Evolutionary conservation across 2,797 vertebrate genomes (phyloP).

Genomic region (Falco biarmicus): DNA sequence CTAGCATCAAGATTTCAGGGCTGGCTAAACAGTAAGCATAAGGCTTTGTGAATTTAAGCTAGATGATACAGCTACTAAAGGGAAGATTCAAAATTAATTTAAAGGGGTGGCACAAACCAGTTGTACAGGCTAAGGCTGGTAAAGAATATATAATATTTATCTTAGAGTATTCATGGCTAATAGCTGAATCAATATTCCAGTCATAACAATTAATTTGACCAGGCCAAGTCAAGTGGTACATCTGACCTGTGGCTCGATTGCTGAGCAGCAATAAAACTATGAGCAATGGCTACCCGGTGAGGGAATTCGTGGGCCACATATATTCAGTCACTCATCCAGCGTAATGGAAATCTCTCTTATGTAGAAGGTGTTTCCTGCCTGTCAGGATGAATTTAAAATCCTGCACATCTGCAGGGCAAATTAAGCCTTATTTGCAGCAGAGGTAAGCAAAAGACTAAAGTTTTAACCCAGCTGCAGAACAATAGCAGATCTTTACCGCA

Average conservation of each 20-base stretch:
- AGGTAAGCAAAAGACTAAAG: neutral
- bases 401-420: neutral
- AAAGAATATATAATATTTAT: neutral
- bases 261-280: neutral
- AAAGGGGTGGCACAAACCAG: neutral
- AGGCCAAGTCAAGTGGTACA: neutral
- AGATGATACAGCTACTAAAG: neutral
- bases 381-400: neutral
- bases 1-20: neutral
- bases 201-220: neutral
- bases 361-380: neutral
- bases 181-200: neutral
- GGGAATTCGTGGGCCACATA: neutral
- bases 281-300: neutral
- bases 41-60: neutral
- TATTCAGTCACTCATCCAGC: neutral
- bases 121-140: neutral
- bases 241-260: neutral
- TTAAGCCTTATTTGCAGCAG: neutral
- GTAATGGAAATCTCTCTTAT: neutral
- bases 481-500: neutral
- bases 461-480: neutral
- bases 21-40: neutral
- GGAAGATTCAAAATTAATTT: neutral
- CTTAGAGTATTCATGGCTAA: neutral